A percentile compares a stretch with the other conserved stretches of the same genome.
phyloP scores from a whole-genome alignment of 2,888 invertebrate genomes.

The Orthosia gothica region DNA sequence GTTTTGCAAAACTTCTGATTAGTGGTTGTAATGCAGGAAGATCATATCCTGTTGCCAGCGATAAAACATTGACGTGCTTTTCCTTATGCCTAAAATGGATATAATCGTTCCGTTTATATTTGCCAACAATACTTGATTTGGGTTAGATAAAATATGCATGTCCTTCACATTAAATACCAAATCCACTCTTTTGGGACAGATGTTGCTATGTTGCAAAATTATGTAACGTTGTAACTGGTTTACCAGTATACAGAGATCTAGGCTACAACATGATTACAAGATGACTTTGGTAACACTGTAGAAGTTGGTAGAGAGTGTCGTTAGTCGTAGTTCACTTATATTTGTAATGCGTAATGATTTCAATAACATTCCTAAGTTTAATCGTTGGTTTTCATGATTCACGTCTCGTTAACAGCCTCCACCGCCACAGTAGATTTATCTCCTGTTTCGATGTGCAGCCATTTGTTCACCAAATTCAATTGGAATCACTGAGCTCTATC shows the following conservation, averaged over 20 bases:
- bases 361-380: constrained; percentile 7
- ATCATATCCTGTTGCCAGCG: constrained; percentile 38
- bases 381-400: neutral
- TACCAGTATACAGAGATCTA: constrained; percentile 14
- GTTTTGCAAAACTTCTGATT: constrained; percentile 36
- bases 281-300: constrained; percentile 5
- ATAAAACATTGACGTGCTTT: constrained; percentile 17
- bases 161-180: constrained; percentile 40
- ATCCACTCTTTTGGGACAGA: constrained; percentile 22
- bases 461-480: constrained; percentile 11
- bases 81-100: constrained; percentile 11
- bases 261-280: constrained; percentile 18
- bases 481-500: constrained; percentile 7
- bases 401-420: neutral
- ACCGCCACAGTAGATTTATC: neutral
- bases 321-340: constrained; percentile 4
- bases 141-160: constrained; percentile 15
- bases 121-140: neutral
- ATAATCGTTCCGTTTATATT: neutral
- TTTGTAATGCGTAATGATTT: neutral
- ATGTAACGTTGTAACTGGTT: constrained; percentile 30
- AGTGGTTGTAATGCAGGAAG: constrained; percentile 26
- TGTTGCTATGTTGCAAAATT: constrained; percentile 27
- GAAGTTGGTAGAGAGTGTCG: constrained; percentile 11
- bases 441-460: neutral